These are phyloP conservation scores for Drosophila santomea DNA, from an alignment of 1,140 invertebrate species.

Conservation along the genomic window DNA sequence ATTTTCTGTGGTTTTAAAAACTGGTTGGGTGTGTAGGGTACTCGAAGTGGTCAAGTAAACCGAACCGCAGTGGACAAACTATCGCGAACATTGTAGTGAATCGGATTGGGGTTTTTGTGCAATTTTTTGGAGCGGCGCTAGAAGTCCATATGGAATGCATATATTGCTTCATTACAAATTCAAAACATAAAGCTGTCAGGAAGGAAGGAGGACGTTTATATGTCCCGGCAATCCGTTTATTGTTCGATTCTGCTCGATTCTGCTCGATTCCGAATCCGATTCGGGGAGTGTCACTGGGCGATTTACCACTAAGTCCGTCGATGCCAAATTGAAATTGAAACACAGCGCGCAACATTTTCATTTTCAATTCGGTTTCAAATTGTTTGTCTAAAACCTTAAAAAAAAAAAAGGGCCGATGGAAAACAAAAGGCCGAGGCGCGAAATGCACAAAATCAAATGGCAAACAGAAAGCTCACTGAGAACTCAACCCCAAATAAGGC, in stretches of 20 bases:
- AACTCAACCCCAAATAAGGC: conserved; percentile 23
- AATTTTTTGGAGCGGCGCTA: conserved; percentile 8
- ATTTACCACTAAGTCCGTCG: conserved; percentile 38
- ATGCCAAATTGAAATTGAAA: conserved; percentile 46
- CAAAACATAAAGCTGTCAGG: conserved; percentile 55
- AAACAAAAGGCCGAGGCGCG: conserved; percentile 9
- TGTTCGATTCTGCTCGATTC: conserved; percentile 18
- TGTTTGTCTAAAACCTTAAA: conserved; percentile 70
- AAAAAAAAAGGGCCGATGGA: not conserved
- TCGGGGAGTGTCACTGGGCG: conserved; percentile 14
- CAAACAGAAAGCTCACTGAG: conserved; percentile 40
- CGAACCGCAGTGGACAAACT: conserved; percentile 19
- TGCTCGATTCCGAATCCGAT: not conserved
- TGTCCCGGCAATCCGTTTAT: conserved; percentile 30
- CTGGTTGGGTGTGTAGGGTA: conserved; percentile 5
- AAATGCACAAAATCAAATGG: conserved; percentile 67
- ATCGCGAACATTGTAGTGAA: conserved; percentile 42
- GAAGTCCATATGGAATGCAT: conserved; percentile 32
- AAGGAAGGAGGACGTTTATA: conserved; percentile 46
- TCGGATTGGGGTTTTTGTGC: conserved; percentile 32
- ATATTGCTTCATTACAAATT: conserved; percentile 51
- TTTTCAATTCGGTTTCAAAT: conserved; percentile 7
- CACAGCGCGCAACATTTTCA: conserved; percentile 28
- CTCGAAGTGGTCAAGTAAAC: not conserved
- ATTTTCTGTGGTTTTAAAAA: not conserved